Conservation (phyloP, 2,888 invertebrate genomes). For the Xestoiulus laeticollis region DNA sequence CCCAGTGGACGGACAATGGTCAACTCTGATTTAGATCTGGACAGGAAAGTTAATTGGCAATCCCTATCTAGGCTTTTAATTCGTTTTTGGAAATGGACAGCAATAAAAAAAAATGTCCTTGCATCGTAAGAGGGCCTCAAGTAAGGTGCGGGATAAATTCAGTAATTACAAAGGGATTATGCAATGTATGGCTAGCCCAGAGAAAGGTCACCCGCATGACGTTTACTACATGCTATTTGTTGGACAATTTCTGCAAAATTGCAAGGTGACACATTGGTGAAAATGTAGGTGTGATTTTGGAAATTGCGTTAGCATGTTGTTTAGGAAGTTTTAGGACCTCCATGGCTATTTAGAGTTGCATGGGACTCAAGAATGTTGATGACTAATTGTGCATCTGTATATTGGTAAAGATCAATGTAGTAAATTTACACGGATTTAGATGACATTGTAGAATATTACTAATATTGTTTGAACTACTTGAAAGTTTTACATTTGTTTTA, state of each 20-base stretch:
- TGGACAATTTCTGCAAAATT: not conserved
- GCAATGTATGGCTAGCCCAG: not conserved
- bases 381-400: too few species aligned
- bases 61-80: not conserved
- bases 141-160: not conserved
- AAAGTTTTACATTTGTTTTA: too few species aligned
- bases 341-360: too few species aligned
- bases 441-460: too few species aligned
- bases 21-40: not conserved
- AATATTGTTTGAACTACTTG: too few species aligned
- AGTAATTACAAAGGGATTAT: slow-evolving; percentile 28
- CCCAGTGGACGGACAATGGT: not conserved
- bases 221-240: not conserved
- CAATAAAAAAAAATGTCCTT: not conserved
- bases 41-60: not conserved
- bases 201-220: slow-evolving; percentile 7
- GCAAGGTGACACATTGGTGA: not conserved
- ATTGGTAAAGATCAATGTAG: too few species aligned
- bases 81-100: not conserved
- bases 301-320: not conserved
- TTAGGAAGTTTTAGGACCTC: too few species aligned
- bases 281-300: not conserved
- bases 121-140: slow-evolving; percentile 14
- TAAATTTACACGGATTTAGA: too few species aligned
- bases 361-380: too few species aligned